A percentile compares a stretch with the other conserved stretches of the same genome.
These are phyloP conservation scores for Gymnogyps californianus DNA, from an alignment of 2,113 vertebrate species.

Conservation along the genomic window DNA sequence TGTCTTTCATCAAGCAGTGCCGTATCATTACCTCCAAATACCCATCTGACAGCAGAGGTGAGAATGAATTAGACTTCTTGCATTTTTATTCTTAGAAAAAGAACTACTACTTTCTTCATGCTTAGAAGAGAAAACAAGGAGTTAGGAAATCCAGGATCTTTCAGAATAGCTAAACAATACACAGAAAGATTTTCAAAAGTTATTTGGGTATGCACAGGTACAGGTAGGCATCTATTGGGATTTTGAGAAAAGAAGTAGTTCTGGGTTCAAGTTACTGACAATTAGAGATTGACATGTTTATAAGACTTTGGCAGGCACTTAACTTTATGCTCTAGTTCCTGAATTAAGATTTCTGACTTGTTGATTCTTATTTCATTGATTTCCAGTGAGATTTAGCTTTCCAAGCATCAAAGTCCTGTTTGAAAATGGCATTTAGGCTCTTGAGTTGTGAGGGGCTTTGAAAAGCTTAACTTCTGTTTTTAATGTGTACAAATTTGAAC, in stretches of 20 bases:
- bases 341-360: not conserved
- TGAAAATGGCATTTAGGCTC: not conserved
- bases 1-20: not conserved
- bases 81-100: not conserved
- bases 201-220: not conserved
- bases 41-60: not conserved
- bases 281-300: not conserved
- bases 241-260: not conserved
- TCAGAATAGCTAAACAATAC: not conserved
- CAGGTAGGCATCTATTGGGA: not conserved
- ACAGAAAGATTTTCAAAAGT: not conserved
- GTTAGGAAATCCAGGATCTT: not conserved
- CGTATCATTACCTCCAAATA: not conserved
- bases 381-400: not conserved
- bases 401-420: not conserved
- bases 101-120: not conserved
- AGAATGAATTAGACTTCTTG: not conserved
- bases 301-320: not conserved
- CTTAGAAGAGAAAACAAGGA: not conserved
- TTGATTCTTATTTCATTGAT: not conserved
- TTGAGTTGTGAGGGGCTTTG: not conserved
- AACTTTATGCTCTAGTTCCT: not conserved
- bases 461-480: not conserved
- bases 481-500: not conserved
- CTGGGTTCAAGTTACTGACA: not conserved